Conservation (phyloP, 2,888 invertebrate species). For the Acrocyrtus sp. region DNA sequence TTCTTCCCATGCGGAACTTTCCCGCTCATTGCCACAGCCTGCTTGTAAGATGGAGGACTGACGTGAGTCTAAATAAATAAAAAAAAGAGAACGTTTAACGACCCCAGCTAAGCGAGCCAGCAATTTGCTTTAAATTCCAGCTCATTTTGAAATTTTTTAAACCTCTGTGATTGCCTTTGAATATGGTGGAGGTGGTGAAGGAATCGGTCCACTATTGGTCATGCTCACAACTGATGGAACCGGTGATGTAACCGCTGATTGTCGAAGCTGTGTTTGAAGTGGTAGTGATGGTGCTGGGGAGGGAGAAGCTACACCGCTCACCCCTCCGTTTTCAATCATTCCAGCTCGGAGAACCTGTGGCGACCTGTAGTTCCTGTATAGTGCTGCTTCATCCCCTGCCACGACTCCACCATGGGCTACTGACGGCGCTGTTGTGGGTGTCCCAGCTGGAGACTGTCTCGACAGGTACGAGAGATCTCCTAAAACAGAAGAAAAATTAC, state of each 20-base stretch:
- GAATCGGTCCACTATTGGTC: conserved; percentile 50
- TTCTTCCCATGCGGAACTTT: conserved; percentile 31
- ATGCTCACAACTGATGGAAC: conserved; percentile 32
- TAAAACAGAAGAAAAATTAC: conserved; percentile 10
- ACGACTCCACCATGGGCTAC: conserved; percentile 10
- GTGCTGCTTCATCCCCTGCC: conserved; percentile 21
- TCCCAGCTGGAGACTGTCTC: conserved; percentile 17
- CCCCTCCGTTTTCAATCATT: conserved; percentile 21
- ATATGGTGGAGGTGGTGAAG: conserved; percentile 62
- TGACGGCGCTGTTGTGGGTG: conserved; percentile 15
- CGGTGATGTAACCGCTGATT: conserved; percentile 29
- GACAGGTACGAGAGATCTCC: conserved; percentile 40
- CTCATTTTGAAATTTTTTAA: too few species aligned
- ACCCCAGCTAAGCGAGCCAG: too few species aligned
- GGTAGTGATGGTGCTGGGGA: conserved; percentile 28
- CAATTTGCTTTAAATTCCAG: too few species aligned
- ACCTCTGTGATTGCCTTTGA: conserved; percentile 58
- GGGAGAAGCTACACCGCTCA: conserved; percentile 9
- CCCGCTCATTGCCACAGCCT: conserved; percentile 59
- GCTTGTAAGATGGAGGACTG: conserved; percentile 61
- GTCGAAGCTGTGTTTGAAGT: conserved; percentile 38
- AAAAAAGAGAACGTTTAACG: background rate
- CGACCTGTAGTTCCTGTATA: conserved; percentile 56
- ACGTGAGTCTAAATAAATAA: conserved; percentile 16
- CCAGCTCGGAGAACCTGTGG: conserved; percentile 55